Conservation (phyloP, 2,797 vertebrate species). For the Clarias fuscus region DNA sequence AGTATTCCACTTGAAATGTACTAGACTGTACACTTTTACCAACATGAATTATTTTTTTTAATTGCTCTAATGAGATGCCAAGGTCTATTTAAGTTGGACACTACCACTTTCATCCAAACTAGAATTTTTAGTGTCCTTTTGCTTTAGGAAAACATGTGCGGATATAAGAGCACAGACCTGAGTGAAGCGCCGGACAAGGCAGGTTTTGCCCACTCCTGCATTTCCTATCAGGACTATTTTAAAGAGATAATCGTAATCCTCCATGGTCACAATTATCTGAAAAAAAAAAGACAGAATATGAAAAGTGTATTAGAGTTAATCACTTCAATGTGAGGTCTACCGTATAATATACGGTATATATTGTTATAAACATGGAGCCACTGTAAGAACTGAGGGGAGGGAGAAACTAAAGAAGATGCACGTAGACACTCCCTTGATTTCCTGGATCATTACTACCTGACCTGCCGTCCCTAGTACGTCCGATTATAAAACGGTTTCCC, state of each 20-base stretch:
- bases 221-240: constrained; percentile 99
- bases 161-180: constrained; percentile 80
- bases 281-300: constrained; percentile 14
- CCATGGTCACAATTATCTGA: constrained; percentile 95
- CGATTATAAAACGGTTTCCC: no score
- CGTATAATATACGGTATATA: no score
- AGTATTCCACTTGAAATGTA: background rate
- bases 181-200: constrained; percentile 96
- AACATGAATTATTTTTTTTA: background rate
- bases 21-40: background rate
- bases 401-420: no score
- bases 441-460: no score
- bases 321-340: background rate
- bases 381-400: no score
- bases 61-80: background rate
- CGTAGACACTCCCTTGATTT: no score
- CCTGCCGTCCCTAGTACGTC: no score
- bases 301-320: background rate
- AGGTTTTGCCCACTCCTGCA: constrained; percentile 98
- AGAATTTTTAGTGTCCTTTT: background rate
- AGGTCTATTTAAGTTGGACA: background rate
- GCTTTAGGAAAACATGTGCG: background rate
- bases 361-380: no score
- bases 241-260: constrained; percentile 99
- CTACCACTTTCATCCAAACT: background rate